Evolutionary conservation across 1,140 invertebrate species (phyloP), one percentile per base, ranked within the genome.

Genomic region (Cotesia glomerata): DNA sequence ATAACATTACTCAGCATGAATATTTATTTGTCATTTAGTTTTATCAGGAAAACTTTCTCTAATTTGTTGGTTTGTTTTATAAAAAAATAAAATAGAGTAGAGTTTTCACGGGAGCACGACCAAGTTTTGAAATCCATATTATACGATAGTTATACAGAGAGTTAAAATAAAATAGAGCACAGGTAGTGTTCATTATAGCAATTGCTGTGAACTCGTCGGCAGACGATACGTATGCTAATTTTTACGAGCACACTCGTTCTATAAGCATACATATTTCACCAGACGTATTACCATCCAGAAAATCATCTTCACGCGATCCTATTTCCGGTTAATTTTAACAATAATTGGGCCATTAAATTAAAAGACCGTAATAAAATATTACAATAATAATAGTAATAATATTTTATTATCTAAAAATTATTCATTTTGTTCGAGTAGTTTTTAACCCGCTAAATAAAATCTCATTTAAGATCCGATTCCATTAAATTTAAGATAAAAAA

Each of bases 141-240:
- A 45, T 11, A 9, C 5, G 39, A 9, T 45, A 45, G 39, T 45
- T 7, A 45, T 7, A 45, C 35, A 26, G 26, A 26, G 32, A 26
- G 26, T 26, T 36, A 5, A 62, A 62, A 62, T 35, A 35, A 35
- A 62, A 62, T 62, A 62, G 59, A 62, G 35, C 32, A n/a, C 32
- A 62, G 32, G 59, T 34, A 62, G 59, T 62, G 59, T 62, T 62
- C 36, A 62, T 62, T 62, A 35, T 34, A 35, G 59, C 35, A 62
- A 62, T 62, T 62, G 59, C 59, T 34, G 14, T 62, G 35, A 62
- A 26, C 59, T 26, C 56, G 56, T 62, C 26, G 59, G 59, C 59
- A 36, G 59, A 62, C 59, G 59, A 62, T 62, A 62, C 35, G 26
- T 62, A 62, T 62, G 59, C 59, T 62, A 62, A 62, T 62, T 62